Base-by-base conservation (phyloP, 2,888 invertebrate species). In the Nipponacmea schrenckii region DNA sequence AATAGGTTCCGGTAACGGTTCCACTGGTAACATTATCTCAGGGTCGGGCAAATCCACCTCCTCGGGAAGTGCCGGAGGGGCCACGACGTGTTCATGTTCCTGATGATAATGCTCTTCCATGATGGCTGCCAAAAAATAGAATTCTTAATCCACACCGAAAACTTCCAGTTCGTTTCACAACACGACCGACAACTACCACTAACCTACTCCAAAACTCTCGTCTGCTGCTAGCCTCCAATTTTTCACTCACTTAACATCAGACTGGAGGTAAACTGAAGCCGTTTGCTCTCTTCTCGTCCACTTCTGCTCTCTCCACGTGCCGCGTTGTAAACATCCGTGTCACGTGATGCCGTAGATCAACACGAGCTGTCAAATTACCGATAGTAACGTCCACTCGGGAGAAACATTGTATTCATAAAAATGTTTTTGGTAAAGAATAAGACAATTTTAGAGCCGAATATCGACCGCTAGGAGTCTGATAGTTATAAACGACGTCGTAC, bases 251-350 rank as follows among this genome's bases (percentile, higher is more conserved):
- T 56, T 56, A 24, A 56, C 56, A 56, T 56, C 56, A 24, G 56
- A 56, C 56, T 56, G 56, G 20, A 12, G 24, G 56, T 56, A 56
- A 24, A 56, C 56, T 56, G 56, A 56, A 56, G 56, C 56, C 56
- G 56, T 56, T 56, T 56, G 56, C 20, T 39, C 39, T 39, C 39
- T 39, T 39, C 39, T 56, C 56, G 56, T 56, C 56, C 20, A 24
- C 20, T 56, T 56, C 56, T 46, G 46, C 31, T 39, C 68, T 50
- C 69, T 69, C 69, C 69, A 69, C 69, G 69, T 69, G 69, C 69
- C 64, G 20, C 48, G 69, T 45, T 69, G 69, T 69, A 69, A 69
- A 69, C 69, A 69, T 69, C 64, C 69, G 69, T 31, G 64, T 69
- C 69, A 69, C 69, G 69, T 69, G 69, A 64, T 62, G 15, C 7